Conservation (phyloP, 1,140 invertebrate genomes). For the Belonocnema kinseyi region DNA sequence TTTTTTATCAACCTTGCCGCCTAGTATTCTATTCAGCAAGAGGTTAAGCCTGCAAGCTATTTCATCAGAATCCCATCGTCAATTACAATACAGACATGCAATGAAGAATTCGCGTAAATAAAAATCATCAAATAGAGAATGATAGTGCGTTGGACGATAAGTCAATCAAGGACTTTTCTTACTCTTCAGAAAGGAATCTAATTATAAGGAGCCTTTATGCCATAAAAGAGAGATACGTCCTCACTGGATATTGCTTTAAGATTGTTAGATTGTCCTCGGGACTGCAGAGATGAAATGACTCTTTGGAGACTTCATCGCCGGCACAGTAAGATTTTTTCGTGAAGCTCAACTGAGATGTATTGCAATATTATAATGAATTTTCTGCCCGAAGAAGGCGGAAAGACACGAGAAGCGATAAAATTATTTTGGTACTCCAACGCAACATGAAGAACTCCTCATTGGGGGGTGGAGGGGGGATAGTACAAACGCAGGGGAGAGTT, state of each 20-base stretch:
- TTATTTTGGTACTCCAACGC: conserved; percentile 52
- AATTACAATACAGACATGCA: background rate
- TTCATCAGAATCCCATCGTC: conserved; percentile 28
- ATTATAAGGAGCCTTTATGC: background rate
- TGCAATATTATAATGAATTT: conserved; percentile 66
- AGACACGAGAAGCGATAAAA: conserved; percentile 45
- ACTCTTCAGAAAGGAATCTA: background rate
- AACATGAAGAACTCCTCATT: conserved; percentile 34
- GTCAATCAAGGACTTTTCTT: background rate
- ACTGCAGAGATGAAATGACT: background rate
- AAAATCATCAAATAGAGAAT: background rate
- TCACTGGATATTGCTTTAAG: background rate
- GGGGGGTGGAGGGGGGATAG: conserved; percentile 37
- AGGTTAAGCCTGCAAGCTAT: conserved; percentile 13
- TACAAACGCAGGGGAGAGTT: conserved; percentile 32
- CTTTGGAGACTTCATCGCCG: conserved; percentile 7
- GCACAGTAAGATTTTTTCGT: conserved; percentile 4
- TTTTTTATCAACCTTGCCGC: conserved; percentile 18
- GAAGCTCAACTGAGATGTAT: conserved; percentile 40
- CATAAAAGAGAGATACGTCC: background rate
- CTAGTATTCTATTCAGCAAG: conserved; percentile 15
- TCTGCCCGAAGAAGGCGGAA: conserved; percentile 43
- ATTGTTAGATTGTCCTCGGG: background rate
- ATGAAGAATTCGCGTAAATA: background rate
- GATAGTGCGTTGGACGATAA: background rate